Conservation (phyloP, 2,113 vertebrate genomes). For the Osmerus mordax region DNA sequence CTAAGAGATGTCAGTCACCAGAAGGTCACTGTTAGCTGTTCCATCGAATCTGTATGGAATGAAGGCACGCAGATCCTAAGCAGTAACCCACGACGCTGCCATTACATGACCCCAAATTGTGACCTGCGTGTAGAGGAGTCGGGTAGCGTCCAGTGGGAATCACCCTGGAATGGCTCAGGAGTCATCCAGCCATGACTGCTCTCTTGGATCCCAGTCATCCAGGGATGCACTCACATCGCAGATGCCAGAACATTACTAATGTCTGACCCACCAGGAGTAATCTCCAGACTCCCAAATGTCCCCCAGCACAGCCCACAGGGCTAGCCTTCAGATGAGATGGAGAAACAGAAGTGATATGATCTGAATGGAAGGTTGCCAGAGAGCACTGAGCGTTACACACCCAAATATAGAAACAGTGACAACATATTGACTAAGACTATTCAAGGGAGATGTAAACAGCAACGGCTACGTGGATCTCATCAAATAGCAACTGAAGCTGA, state of each 20-base stretch:
- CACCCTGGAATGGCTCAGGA: background rate
- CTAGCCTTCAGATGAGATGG: background rate
- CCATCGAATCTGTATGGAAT: background rate
- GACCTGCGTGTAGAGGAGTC: background rate
- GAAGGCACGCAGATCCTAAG: conserved; percentile 8
- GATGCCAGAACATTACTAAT: conserved; percentile 24
- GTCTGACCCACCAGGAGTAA: background rate
- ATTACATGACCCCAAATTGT: background rate
- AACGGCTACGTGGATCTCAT: too few species aligned
- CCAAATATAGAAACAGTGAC: too few species aligned
- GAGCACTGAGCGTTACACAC: too few species aligned
- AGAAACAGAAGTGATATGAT: conserved; percentile 1
- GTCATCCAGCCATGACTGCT: conserved; percentile 10
- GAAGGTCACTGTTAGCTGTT: background rate
- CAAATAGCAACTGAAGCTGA: conserved; percentile 25
- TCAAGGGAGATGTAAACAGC: too few species aligned
- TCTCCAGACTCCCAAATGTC: conserved; percentile 2
- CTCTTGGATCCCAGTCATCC: conserved; percentile 8
- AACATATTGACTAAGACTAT: too few species aligned
- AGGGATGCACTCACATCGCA: background rate
- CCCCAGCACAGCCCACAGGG: conserved; percentile 18
- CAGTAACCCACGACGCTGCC: background rate
- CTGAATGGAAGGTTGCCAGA: too few species aligned
- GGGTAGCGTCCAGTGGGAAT: background rate
- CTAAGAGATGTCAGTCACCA: background rate